These are phyloP conservation scores for Scyliorhinus canicula DNA, from an alignment of 2,797 vertebrate genomes.

Conservation along the genomic window DNA sequence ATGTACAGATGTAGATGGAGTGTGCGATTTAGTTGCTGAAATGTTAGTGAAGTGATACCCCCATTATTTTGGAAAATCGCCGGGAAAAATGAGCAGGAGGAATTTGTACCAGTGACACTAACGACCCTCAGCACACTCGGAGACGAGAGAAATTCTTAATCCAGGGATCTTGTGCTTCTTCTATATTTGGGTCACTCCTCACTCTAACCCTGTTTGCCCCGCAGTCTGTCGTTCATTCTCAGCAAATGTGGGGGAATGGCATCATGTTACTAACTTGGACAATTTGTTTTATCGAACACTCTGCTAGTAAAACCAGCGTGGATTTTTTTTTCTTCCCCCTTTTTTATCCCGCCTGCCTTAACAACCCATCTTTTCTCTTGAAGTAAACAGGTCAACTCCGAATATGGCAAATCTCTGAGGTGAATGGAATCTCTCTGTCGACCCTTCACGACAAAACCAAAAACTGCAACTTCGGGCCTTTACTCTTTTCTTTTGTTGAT, in stretches of 20 bases:
- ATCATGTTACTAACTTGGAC: not conserved
- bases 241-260: not conserved
- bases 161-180: not conserved
- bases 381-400: not conserved
- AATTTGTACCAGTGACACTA: not conserved
- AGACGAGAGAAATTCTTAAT: not conserved
- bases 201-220: not conserved
- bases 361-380: not conserved
- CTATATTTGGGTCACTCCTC: not conserved
- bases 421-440: slow-evolving; percentile 1
- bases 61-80: not conserved
- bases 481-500: no score
- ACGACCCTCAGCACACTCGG: not conserved
- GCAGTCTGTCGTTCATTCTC: not conserved
- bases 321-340: not conserved
- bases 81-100: not conserved
- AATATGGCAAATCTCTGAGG: slow-evolving; percentile 4
- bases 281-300: not conserved
- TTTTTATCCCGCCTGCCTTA: not conserved
- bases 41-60: not conserved
- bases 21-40: not conserved
- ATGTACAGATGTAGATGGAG: not conserved
- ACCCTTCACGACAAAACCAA: not conserved
- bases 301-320: not conserved
- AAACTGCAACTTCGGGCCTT: not conserved